Evolutionary conservation across 2,113 vertebrate genomes (phyloP), one percentile per base, ranked within the genome.

Genomic region (Hyla sarda): DNA sequence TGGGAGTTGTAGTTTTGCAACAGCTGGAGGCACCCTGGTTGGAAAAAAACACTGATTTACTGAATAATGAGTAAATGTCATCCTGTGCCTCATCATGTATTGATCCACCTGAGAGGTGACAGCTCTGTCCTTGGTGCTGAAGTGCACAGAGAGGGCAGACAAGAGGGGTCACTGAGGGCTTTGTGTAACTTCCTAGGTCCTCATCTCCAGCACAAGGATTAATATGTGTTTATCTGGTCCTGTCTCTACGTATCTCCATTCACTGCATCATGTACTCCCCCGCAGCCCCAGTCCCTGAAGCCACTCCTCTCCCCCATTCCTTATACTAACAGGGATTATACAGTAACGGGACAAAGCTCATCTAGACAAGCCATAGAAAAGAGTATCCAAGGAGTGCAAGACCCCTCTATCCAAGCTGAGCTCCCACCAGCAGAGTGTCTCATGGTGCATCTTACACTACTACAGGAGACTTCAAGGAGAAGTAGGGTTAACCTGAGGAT

Each of bases 71-170:
- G n/a, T n/a, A n/a, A n/a, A n/a, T n/a, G n/a, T n/a, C n/a, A n/a
- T n/a, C n/a, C n/a, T n/a, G n/a, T n/a, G n/a, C n/a, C n/a, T n/a
- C n/a, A n/a, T n/a, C n/a, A n/a, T n/a, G n/a, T n/a, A n/a, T n/a
- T n/a, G 12, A n/a, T 23, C 5, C 21, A 58, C 23, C 56, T 58
- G 56, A 21, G 52, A 56, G 52, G 19, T 56, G 52, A 56, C 17
- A 21, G 75, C 9, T 13, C 82, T 83, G 65, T 83, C 65, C 82
- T 30, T 16, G 82, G 82, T 83, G 82, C 67, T 83, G 82, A 83
- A 83, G n/a, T 17, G 1, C n/a, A n/a, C 56, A 10, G n/a, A n/a
- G n/a, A n/a, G n/a, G n/a, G 19, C 8, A 32, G 23, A 25, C 30
- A 10, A 47, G 25, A 82, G 80, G 8, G 56, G 3, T 52, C 12